Conservation (phyloP, 2,797 vertebrate genomes). For the Phrynocephalus forsythii region DNA sequence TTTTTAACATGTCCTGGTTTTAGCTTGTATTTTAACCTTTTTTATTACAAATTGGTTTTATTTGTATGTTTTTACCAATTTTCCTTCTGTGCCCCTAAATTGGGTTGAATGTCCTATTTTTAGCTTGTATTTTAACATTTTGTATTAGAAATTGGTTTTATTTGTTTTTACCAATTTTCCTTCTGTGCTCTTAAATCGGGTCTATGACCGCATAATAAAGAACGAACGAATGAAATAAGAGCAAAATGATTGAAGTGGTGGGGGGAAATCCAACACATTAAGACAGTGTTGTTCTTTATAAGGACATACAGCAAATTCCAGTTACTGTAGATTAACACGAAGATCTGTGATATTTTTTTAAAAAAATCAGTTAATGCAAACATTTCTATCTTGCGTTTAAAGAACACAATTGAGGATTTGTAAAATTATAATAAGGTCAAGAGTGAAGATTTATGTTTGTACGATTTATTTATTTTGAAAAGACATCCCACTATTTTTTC, state of each 20-base stretch:
- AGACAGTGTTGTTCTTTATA: slow-evolving; percentile 39
- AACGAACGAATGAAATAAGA: neutral
- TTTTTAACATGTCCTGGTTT: too few species aligned
- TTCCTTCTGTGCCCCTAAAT: too few species aligned
- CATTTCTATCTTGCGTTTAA: slow-evolving; percentile 60
- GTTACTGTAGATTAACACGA: slow-evolving; percentile 49
- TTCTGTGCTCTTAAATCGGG: too few species aligned
- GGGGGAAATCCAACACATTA: slow-evolving; percentile 37
- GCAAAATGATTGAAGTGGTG: neutral
- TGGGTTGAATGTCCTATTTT: too few species aligned
- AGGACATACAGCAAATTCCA: slow-evolving; percentile 47
- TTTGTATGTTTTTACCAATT: too few species aligned
- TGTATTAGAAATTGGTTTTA: too few species aligned
- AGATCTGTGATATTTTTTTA: slow-evolving; percentile 45
- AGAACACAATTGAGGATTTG: slow-evolving; percentile 62
- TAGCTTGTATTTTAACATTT: too few species aligned
- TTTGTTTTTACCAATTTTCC: too few species aligned
- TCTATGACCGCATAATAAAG: too few species aligned
- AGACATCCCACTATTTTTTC: slow-evolving; percentile 56
- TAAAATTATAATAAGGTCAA: slow-evolving; percentile 64
- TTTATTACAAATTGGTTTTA: too few species aligned
- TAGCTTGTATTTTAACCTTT: too few species aligned
- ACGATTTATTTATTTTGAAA: slow-evolving; percentile 58
- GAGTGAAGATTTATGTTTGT: slow-evolving; percentile 44
- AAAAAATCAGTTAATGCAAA: slow-evolving; percentile 61